A percentile compares a stretch with the other conserved stretches of the same genome.
phyloP scores from a whole-genome alignment of 2,888 invertebrate species.

The Agelastica alni region DNA sequence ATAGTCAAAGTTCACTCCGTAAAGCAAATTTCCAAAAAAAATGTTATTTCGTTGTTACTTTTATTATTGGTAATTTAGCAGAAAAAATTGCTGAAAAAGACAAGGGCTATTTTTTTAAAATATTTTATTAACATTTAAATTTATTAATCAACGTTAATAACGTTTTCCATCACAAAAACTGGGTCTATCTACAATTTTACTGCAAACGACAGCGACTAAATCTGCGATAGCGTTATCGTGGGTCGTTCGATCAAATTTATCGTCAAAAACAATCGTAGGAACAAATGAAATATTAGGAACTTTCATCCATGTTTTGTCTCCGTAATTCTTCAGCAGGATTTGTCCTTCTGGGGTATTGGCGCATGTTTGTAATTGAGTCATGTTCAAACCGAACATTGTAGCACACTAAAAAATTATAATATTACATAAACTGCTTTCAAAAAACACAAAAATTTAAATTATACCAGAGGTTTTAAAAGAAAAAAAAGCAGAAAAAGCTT shows the following conservation, averaged over 20 bases:
- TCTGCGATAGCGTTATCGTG: slow-evolving; percentile 35
- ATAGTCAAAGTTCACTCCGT: too few relatives aligned
- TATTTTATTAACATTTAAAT: too few relatives aligned
- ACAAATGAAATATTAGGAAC: slow-evolving; percentile 50
- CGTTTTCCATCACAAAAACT: slow-evolving; percentile 28
- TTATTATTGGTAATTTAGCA: too few relatives aligned
- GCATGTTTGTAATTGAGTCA: slow-evolving; percentile 19
- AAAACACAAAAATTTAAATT: too few relatives aligned
- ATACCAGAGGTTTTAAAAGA: too few relatives aligned
- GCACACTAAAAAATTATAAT: slow-evolving; percentile 35
- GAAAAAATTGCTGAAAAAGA: too few relatives aligned
- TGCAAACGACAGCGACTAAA: slow-evolving; percentile 39
- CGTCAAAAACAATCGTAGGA: slow-evolving; percentile 56
- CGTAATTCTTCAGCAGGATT: slow-evolving; percentile 25
- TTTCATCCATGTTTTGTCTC: slow-evolving; percentile 40
- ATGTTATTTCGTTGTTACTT: too few relatives aligned
- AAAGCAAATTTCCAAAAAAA: too few relatives aligned
- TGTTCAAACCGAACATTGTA: slow-evolving; percentile 16
- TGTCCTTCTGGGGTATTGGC: slow-evolving; percentile 23
- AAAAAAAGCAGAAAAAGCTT: too few relatives aligned
- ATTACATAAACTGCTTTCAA: too few relatives aligned
- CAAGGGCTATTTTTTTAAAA: too few relatives aligned
- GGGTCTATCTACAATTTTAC: slow-evolving; percentile 25
- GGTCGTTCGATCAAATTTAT: slow-evolving; percentile 36
- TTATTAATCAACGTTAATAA: too few relatives aligned